Conservation (phyloP, 1,140 invertebrate species). For the Bombus soroeensis region DNA sequence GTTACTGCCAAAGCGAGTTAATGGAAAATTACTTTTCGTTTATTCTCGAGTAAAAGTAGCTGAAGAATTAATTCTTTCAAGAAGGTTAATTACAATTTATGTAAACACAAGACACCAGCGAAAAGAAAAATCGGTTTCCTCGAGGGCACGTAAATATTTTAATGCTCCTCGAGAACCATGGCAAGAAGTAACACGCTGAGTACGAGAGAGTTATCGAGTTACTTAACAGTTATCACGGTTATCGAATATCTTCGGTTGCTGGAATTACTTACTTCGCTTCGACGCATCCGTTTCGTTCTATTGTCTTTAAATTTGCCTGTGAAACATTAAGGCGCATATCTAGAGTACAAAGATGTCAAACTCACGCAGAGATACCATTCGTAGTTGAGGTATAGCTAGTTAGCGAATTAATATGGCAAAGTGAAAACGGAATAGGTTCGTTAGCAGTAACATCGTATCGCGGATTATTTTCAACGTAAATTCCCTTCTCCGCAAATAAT, state of each 20-base stretch:
- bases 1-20: not conserved
- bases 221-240: not conserved
- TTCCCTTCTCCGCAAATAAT: not conserved
- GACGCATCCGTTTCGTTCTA: not conserved
- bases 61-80: not conserved
- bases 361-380: not conserved
- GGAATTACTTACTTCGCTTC: not conserved
- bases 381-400: not conserved
- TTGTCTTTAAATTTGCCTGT: not conserved
- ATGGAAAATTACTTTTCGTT: not conserved
- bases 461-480: constrained; percentile 24
- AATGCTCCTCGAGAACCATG: not conserved
- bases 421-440: not conserved
- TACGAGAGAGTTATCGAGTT: not conserved
- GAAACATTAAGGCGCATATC: not conserved
- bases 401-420: constrained; percentile 6
- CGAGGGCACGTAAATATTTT: not conserved
- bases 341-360: not conserved
- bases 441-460: not conserved
- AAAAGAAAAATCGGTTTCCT: not conserved
- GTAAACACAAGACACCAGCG: not conserved
- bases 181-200: not conserved
- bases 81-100: constrained; percentile 23
- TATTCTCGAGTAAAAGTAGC: not conserved
- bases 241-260: not conserved